Conservation (phyloP, 2,797 vertebrate species). For the Ctenosaura bakeri region DNA sequence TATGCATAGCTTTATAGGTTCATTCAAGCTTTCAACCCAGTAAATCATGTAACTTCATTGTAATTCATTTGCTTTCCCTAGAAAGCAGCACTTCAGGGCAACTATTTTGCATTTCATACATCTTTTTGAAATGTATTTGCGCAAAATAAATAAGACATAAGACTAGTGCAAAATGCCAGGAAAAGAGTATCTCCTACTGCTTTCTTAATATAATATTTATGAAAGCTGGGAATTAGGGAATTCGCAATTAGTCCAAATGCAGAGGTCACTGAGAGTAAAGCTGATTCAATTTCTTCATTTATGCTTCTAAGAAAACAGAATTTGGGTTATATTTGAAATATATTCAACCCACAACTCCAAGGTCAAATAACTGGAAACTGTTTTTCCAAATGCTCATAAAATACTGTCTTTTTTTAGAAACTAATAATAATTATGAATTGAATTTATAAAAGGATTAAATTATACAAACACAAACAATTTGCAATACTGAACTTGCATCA, state of each 20-base stretch:
- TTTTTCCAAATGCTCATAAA: not conserved
- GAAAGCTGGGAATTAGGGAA: conserved; percentile 59
- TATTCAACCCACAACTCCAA: not conserved
- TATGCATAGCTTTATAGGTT: not conserved
- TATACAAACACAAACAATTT: fast-evolving
- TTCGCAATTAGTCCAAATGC: conserved; percentile 32
- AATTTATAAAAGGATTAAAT: fast-evolving
- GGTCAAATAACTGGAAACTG: not conserved
- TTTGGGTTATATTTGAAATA: not conserved
- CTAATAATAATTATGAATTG: not conserved
- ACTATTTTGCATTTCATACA: not conserved
- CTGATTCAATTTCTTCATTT: conserved; percentile 32
- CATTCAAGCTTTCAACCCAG: not conserved
- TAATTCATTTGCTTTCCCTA: conserved; percentile 14
- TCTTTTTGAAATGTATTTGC: conserved; percentile 21
- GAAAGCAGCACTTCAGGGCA: not conserved
- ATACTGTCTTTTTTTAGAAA: not conserved
- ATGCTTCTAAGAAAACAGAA: not conserved
- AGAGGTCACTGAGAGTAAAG: conserved; percentile 54
- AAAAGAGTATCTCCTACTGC: conserved; percentile 60
- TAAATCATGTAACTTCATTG: conserved; percentile 22
- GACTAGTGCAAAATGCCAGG: conserved; percentile 39
- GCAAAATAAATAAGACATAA: conserved; percentile 56
- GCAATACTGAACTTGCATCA: not conserved
- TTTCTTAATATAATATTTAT: conserved; percentile 68